These are phyloP conservation scores for Megalonaias nervosa DNA, from an alignment of 1,140 invertebrate genomes.

Conservation along the genomic window DNA sequence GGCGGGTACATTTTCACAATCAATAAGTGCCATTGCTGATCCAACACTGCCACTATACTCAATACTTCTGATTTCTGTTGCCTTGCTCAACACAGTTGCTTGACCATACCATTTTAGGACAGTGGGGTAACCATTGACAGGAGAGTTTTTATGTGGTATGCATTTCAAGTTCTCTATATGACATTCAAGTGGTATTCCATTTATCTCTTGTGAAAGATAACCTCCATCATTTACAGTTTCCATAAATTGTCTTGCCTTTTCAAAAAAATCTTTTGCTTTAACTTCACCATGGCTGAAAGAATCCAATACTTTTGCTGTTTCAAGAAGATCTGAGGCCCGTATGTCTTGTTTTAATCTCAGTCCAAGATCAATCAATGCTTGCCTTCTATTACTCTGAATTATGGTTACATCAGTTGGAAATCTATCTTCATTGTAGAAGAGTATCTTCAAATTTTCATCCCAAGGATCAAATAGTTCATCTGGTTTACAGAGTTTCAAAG, in stretches of 20 bases:
- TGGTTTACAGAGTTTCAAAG: not conserved
- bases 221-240: not conserved
- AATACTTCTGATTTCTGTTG: not conserved
- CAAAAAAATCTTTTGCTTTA: not conserved
- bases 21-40: not conserved
- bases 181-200: not conserved
- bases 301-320: conserved; percentile 4
- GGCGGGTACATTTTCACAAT: not conserved
- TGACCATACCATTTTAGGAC: not conserved
- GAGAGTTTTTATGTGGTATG: not conserved
- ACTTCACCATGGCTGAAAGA: not conserved
- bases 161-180: not conserved
- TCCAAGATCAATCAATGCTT: not conserved
- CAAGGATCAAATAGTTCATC: conserved; percentile 12
- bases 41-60: not conserved
- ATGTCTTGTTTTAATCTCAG: conserved; percentile 1
- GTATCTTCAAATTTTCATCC: not conserved
- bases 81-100: not conserved
- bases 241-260: not conserved
- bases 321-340: not conserved
- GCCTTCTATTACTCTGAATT: not conserved
- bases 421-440: not conserved
- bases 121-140: not conserved
- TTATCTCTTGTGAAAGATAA: not conserved
- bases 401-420: conserved; percentile 1